phyloP scores from a whole-genome alignment of 1,140 invertebrate species.

The Apolygus lucorum region DNA sequence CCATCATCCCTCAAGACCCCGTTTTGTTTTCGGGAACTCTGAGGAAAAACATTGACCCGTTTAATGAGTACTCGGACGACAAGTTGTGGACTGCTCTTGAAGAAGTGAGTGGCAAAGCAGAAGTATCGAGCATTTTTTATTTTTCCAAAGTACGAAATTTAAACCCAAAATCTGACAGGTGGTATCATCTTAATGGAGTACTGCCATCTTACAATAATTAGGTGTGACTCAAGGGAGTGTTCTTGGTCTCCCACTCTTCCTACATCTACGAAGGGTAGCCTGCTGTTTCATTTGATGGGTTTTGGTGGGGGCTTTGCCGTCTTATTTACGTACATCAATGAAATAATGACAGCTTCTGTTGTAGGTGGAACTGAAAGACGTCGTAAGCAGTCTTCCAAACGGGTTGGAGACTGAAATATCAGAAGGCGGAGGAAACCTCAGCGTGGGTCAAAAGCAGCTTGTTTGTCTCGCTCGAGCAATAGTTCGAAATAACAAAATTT shows the following conservation, averaged over 20 bases:
- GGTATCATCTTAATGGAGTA: neutral
- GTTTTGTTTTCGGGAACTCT: conserved; percentile 67
- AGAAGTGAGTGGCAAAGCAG: conserved; percentile 40
- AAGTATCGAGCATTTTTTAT: neutral
- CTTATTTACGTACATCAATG: too few species aligned
- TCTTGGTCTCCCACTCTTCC: too few species aligned
- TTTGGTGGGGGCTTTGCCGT: too few species aligned
- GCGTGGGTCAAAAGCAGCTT: conserved; percentile 68
- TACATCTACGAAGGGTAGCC: too few species aligned
- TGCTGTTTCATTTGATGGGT: too few species aligned
- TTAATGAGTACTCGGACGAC: conserved; percentile 47
- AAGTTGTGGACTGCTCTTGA: conserved; percentile 50
- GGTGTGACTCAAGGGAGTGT: too few species aligned
- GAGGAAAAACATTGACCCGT: conserved; percentile 80
- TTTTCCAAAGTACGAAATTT: too few species aligned
- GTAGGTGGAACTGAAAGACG: conserved; percentile 35
- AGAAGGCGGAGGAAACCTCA: conserved; percentile 56
- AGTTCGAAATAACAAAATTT: conserved; percentile 60
- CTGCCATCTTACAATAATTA: neutral
- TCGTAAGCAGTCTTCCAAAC: conserved; percentile 17
- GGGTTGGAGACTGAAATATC: conserved; percentile 35
- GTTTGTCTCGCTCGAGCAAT: conserved; percentile 69
- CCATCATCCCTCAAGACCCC: conserved; percentile 72
- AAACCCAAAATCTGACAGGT: too few species aligned
- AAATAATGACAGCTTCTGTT: neutral